These are phyloP conservation scores for Bombus polaris DNA, from an alignment of 1,140 invertebrate species.

Conservation along the genomic window DNA sequence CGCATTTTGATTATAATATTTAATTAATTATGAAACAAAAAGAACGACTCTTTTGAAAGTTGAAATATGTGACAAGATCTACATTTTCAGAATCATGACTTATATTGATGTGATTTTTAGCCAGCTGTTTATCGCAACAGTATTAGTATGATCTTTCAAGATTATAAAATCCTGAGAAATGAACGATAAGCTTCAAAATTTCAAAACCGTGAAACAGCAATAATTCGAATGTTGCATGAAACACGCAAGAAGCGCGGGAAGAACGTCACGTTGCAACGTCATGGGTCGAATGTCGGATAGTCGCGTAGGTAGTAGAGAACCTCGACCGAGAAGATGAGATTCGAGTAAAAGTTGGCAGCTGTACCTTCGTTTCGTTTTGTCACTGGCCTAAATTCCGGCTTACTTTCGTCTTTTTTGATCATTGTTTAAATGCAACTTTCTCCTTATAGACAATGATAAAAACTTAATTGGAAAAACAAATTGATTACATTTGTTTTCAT, in stretches of 20 bases:
- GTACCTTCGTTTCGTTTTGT: not conserved
- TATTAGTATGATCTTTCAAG: not conserved
- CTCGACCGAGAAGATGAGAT: not conserved
- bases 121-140: not conserved
- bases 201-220: not conserved
- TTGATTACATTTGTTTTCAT: not conserved
- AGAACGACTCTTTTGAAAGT: not conserved
- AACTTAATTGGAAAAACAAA: not conserved
- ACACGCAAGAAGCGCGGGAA: not conserved
- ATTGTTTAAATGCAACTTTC: not conserved
- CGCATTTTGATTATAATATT: not conserved
- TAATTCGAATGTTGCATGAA: not conserved
- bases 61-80: not conserved
- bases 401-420: not conserved
- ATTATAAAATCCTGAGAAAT: not conserved
- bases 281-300: not conserved
- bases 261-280: not conserved
- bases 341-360: constrained; percentile 24
- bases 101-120: not conserved
- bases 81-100: not conserved
- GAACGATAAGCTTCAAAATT: not conserved
- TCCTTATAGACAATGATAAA: not conserved
- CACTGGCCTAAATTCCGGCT: constrained; percentile 9
- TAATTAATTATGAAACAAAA: not conserved
- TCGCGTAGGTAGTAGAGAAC: not conserved